Evolutionary conservation across 92 coral and sea anemone species (phyloP).

Genomic region (Metridium senile): DNA sequence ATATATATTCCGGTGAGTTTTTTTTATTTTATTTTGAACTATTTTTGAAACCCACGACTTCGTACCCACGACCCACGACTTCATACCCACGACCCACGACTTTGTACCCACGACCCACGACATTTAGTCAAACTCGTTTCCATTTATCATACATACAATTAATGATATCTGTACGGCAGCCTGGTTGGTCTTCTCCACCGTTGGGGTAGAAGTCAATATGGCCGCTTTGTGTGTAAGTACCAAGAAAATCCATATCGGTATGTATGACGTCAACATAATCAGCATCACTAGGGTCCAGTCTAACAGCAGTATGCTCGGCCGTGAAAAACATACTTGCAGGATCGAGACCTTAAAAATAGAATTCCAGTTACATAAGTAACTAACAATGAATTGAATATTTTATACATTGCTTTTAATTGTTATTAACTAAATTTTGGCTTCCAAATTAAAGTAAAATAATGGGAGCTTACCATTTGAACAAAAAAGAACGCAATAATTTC

Average conservation of each 20-base stretch:
- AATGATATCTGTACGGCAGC: constrained; percentile 30
- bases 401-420: no score
- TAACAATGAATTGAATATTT: no score
- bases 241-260: constrained; percentile 58
- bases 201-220: constrained; percentile 79
- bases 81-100: no score
- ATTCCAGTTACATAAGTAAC: neutral
- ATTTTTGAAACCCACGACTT: no score
- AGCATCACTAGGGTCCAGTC: constrained; percentile 77
- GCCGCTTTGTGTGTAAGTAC: constrained; percentile 44
- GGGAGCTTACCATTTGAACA: no score
- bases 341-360: constrained; percentile 56
- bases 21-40: no score
- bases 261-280: constrained; percentile 79
- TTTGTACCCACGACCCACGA: no score
- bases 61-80: no score
- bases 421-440: no score
- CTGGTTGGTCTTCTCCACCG: constrained; percentile 70
- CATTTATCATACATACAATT: constrained; percentile 8
- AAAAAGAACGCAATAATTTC: no score
- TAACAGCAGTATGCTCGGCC: constrained; percentile 50
- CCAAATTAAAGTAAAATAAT: no score
- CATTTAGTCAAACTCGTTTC: neutral
- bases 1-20: no score
- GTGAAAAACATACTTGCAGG: constrained; percentile 64